Percentiles rank a stretch among this genome's conserved stretches.
Conservation (phyloP, 2,797 vertebrate species). For the Cossypha dichroa region DNA sequence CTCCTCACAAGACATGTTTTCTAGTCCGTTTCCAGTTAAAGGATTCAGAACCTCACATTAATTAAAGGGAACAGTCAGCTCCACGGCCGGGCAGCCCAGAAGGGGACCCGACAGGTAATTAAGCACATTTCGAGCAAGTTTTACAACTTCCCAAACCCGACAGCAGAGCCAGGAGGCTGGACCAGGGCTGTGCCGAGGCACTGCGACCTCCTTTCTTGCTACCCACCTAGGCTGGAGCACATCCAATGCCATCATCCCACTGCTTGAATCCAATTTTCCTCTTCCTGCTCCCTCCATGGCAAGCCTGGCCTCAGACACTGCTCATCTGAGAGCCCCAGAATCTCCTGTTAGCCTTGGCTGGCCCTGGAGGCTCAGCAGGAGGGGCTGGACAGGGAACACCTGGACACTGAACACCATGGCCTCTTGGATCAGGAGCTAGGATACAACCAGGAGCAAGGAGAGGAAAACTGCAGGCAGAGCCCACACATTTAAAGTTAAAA, state of each 20-base stretch:
- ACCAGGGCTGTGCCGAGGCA: background rate
- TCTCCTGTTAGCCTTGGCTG: background rate
- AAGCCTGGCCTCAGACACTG: background rate
- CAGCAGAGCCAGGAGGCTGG: background rate
- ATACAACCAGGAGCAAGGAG: background rate
- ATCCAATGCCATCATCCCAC: too few species aligned
- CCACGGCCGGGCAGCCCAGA: background rate
- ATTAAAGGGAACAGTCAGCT: background rate
- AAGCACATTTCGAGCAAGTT: background rate
- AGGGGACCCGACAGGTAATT: background rate
- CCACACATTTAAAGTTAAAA: fast-evolving
- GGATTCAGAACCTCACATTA: background rate
- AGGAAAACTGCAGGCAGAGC: background rate
- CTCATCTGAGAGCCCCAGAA: background rate
- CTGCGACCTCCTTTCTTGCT: background rate
- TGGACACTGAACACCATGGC: fast-evolving
- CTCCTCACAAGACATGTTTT: background rate
- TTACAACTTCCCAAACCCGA: background rate
- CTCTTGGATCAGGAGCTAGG: background rate
- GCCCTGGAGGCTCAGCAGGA: background rate
- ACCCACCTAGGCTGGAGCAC: background rate
- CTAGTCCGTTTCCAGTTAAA: background rate
- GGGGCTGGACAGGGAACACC: too few species aligned
- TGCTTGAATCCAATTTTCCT: fast-evolving
- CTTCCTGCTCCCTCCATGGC: background rate